A percentile compares a stretch with the other conserved stretches of the same genome.
These are phyloP conservation scores for Mus spicilegus DNA, from an alignment of 2,113 vertebrate species.

Conservation along the genomic window DNA sequence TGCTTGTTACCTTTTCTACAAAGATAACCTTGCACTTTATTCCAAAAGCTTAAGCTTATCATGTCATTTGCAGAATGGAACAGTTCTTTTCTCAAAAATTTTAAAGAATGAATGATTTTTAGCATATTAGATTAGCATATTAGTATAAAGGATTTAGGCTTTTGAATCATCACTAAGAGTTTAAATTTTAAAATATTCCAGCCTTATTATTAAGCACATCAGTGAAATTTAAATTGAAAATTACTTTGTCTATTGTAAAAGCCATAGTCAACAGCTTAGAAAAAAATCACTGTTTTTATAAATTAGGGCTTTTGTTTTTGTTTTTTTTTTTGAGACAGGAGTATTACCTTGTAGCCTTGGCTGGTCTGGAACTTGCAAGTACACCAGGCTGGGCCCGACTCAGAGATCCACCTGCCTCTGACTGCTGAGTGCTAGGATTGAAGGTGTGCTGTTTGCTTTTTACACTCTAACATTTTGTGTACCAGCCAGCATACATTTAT, in stretches of 20 bases:
- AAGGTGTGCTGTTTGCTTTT: background rate
- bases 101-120: slow-evolving; percentile 17
- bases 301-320: background rate
- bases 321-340: background rate
- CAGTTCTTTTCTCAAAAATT: slow-evolving; percentile 24
- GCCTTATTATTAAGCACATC: background rate
- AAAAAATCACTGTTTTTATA: slow-evolving; percentile 12
- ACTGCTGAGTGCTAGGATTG: background rate
- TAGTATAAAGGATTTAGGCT: slow-evolving; percentile 1
- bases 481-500: background rate
- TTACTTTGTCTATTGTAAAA: slow-evolving; percentile 43
- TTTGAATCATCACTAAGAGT: slow-evolving; percentile 36
- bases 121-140: background rate
- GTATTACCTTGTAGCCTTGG: background rate
- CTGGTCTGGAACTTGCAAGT: background rate
- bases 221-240: slow-evolving; percentile 61
- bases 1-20: slow-evolving; percentile 28
- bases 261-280: slow-evolving; percentile 23
- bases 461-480: background rate
- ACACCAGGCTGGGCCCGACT: background rate
- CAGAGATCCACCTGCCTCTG: background rate
- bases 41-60: slow-evolving; percentile 18
- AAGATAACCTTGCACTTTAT: background rate
- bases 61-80: slow-evolving; percentile 46
- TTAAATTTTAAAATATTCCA: slow-evolving; percentile 44